Conservation (phyloP, 2,113 vertebrate genomes). For the Pitta sordida region DNA sequence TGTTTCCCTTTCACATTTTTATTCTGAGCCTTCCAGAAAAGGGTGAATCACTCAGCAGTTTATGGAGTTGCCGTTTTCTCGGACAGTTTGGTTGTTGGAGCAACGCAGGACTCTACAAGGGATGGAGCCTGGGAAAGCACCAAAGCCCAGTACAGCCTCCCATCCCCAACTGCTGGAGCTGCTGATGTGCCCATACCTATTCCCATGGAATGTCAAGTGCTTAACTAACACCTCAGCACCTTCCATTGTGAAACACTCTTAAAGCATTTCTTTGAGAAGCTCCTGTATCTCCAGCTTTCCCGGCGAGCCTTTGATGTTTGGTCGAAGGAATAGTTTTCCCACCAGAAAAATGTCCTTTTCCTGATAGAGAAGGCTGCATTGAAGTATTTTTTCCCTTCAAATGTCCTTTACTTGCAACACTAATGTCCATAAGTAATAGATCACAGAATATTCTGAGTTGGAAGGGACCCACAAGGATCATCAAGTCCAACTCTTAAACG, state of each 20-base stretch:
- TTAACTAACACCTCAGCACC: neutral
- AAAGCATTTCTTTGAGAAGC: neutral
- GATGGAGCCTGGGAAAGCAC: neutral
- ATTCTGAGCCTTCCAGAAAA: neutral
- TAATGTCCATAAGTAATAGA: neutral
- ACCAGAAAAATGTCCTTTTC: neutral
- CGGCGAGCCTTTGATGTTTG: neutral
- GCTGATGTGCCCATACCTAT: neutral
- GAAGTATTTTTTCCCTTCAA: neutral
- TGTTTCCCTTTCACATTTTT: neutral
- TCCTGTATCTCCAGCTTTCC: neutral
- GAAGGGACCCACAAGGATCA: no score
- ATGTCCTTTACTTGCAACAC: neutral
- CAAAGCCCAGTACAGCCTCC: neutral
- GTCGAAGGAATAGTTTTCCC: neutral
- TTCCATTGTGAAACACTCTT: neutral
- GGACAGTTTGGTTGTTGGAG: neutral
- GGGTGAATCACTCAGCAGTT: neutral
- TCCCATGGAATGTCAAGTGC: neutral
- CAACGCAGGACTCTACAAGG: neutral
- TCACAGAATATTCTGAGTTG: no score
- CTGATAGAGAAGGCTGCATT: neutral
- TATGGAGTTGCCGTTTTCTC: neutral
- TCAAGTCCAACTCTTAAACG: no score
- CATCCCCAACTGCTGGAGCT: neutral